Base-by-base conservation (phyloP, 2,797 vertebrate species). In the Antennarius maculatus region DNA sequence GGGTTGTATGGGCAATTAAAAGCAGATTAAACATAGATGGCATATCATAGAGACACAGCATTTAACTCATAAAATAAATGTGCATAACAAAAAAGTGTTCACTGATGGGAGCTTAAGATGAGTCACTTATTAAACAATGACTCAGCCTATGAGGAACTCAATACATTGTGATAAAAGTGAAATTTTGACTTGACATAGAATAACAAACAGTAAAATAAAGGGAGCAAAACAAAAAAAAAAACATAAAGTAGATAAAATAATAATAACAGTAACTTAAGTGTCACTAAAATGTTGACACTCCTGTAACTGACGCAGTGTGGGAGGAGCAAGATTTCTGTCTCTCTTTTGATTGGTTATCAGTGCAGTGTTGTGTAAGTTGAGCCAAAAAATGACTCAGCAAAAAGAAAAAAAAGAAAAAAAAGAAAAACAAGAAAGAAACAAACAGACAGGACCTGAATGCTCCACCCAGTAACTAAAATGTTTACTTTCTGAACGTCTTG, bases 371-470 rank as follows among this genome's bases (percentile, higher is more conserved):
- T 76, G 74, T 66, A 60, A 67, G 56, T 39, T 23, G 54, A 39
- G 29, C 15, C 0, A 4, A 8, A 28, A 37, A 66, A 29, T 93
- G 92, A 92, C 84, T 91, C 86, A 74, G 86, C 91, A 87, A 74
- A 83, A 66, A 66, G 42, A 41, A 51, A 4, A 16, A 43, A 14
- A 14, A 39, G 4, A 34, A 34, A 34, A 34, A 34, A 23, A 23
- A 23, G 23, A 23, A 23, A 23, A 23, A 23, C 2, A 2, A 23
- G 23, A 23, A 23, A 1, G 23, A 23, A 23, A 23, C 23, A 23
- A 23, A 23, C 31, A 34, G 3, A 34, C 31, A 34, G 31, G 31
- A 8, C 31, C 7, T 34, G 5, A 34, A 8, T 34, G 31, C 31
- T 34, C 23, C 23, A 23, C 23, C 23, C 23, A 23, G 23, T 23